Base-by-base conservation (phyloP, 2,113 vertebrate genomes). In the Pollimyrus isidori region DNA sequence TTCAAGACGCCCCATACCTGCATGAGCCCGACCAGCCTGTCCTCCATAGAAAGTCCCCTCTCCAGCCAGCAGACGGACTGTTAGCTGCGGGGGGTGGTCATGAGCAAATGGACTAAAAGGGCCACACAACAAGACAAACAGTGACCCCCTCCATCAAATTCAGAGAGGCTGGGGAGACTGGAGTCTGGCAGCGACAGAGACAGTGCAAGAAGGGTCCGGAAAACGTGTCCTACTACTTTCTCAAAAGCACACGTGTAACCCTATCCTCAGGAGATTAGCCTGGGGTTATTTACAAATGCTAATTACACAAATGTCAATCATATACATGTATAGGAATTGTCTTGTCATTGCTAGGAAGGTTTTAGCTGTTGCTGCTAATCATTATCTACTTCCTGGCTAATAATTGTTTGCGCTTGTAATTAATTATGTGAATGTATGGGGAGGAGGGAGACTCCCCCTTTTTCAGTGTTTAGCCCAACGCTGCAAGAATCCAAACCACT, bases 51-150 rank as follows among this genome's bases (percentile, higher is more conserved):
- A 90, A 96, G 94, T 90, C 96, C 96, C 9, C 93, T 95, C 92
- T 96, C 95, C 93, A 95, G 94, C 93, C 93, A 95, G 90, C 96
- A 97, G 89, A 97, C 96, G 0, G 94, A 96, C 90, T 97, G 96
- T 94, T 97, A 96, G 93, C 92, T 35, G 3, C n/a, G n/a, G n/a
- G n/a, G n/a, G 39, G 23, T 1, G 39, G 23, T 3, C 11, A 15
- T 56, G 13, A 23, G 19, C n/a, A 0, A 42, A 69, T 45, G 56
- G 87, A 62, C 52, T 58, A 42, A 87, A 42, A 42, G 15, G 10
- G 83, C 62, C 62, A 30, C 62, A 80, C 35, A 42, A 42, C 73
- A 42, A 80, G 35, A 19, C 13, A 19, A 35, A 39, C 73, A 80
- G 13, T 39, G 35, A 80, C 13, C 30, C 73, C 35, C 19, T 39